Conservation (phyloP, 1,140 invertebrate genomes). For the Agrilus planipennis region DNA sequence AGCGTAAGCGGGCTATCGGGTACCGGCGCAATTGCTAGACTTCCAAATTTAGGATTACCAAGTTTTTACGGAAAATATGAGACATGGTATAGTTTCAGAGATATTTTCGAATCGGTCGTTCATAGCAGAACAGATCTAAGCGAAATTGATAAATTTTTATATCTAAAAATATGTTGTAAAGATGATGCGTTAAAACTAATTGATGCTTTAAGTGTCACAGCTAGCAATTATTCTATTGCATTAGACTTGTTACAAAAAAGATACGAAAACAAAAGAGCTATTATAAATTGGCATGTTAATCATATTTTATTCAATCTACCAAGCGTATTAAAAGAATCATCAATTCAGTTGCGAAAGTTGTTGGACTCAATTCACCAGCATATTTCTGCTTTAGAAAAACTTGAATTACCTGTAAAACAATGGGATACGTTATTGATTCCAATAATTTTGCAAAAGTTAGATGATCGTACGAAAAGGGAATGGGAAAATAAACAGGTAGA, state of each 20-base stretch:
- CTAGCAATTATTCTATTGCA: too few relatives aligned
- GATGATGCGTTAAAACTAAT: too few relatives aligned
- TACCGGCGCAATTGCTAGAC: too few relatives aligned
- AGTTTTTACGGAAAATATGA: too few relatives aligned
- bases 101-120: too few relatives aligned
- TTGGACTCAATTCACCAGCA: conserved; percentile 2
- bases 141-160: too few relatives aligned
- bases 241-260: conserved; percentile 13
- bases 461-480: conserved; percentile 11
- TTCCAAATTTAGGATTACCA: too few relatives aligned
- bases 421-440: conserved; percentile 17
- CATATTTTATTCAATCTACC: conserved; percentile 8
- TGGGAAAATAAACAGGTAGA: background rate
- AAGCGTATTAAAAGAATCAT: conserved; percentile 7
- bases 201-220: too few relatives aligned
- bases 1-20: too few relatives aligned
- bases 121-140: too few relatives aligned
- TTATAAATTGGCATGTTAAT: conserved; percentile 11
- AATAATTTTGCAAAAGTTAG: conserved; percentile 14
- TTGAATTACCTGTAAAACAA: conserved; percentile 3
- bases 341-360: background rate
- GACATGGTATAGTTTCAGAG: too few relatives aligned
- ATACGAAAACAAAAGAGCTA: conserved; percentile 13
- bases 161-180: too few relatives aligned
- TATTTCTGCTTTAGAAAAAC: conserved; percentile 3